Base-by-base conservation (phyloP, 2,797 vertebrate species). In the Coregonus sp. region DNA sequence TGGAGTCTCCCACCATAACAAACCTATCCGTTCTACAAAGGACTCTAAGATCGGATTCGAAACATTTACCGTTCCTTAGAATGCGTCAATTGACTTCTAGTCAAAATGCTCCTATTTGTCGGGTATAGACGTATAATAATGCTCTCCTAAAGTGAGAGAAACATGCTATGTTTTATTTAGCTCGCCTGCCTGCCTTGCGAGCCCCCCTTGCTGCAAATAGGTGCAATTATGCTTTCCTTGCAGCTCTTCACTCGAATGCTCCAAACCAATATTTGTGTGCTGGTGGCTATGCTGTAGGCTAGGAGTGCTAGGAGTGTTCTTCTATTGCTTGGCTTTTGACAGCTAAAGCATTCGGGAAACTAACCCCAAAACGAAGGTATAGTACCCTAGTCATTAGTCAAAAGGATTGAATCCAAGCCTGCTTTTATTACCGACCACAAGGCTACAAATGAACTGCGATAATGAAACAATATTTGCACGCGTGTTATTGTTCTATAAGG, bases 381-480 rank as follows among this genome's bases (percentile, higher is more conserved):
- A 47, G 40, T 47, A 47, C 40, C 77, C 54, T 75, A 70, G 70
- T 67, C 73, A 70, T 4, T 59, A 61, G 75, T 68, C 69, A 81
- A 76, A 78, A 81, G 72, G 82, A 31, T 81, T 74, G 54, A 50
- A 74, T 80, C 75, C 56, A 78, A 54, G 78, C 78, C 74, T 54
- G 65, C 73, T 52, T 83, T 85, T 90, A 88, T 70, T 72, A 78
- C 86, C 86, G 86, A 82, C 40, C 40, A 47, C 87, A 93, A 90
- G 90, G 82, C 83, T 91, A 90, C 89, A 88, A 89, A 88, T 84
- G 87, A 77, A 85, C 70, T 52, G 82, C 85, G 82, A 76, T 73
- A 78, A 78, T 82, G 78, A 81, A 61, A 83, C 81, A 75, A 94
- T 94, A 93, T 94, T 94, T 93, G 91, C 91, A 91, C 82, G 88